Base-by-base conservation (phyloP, 1,140 invertebrate genomes). In the Meloidogyne floridensis region DNA sequence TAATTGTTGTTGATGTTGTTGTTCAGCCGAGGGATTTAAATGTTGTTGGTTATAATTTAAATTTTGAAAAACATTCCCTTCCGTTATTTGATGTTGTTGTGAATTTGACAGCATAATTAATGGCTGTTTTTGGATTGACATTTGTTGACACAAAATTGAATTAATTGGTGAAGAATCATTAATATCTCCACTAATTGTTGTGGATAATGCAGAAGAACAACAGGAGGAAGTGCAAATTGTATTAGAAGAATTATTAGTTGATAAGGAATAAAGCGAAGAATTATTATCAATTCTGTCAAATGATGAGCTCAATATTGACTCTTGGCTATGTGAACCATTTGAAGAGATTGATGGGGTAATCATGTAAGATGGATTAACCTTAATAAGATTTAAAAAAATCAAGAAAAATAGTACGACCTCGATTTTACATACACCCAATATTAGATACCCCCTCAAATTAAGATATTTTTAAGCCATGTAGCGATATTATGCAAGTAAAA, bases 41-140 rank as follows among this genome's bases (percentile, higher is more conserved):
- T 74, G 69, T 53, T 42, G 59, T 65, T 65, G 59, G 59, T 65
- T 65, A 65, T 53, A 53, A 53, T 42, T 70, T 42, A 20, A 42
- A 77, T 18, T 8, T 65, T 77, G 51, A 43, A 53, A 70, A 77
- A 70, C 13, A 42, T 42, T 77, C 72, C 9, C 42, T 42, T 47
- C 51, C 0, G 0, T 56, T 56, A 77, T 56, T 77, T 54, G 51
- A 15, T 43, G 59, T 65, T 65, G 56, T 59, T 59, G 56, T 15
- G 56, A 15, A 59, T 56, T 42, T 15, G 13, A 32, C 32, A 32
- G 56, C 47, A 53, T 70, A 59, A 59, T 59, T 59, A 59, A 2
- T 59, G 56, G 10, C 15, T 65, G 59, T 65, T 65, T 65, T 65
- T 65, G 59, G n/a, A 65, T 6, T n/a, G 59, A 65, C 59, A 65